Evolutionary conservation across 2,888 invertebrate species (phyloP), one percentile per base, ranked within the genome.

Genomic region (Linnaemya vulpina): DNA sequence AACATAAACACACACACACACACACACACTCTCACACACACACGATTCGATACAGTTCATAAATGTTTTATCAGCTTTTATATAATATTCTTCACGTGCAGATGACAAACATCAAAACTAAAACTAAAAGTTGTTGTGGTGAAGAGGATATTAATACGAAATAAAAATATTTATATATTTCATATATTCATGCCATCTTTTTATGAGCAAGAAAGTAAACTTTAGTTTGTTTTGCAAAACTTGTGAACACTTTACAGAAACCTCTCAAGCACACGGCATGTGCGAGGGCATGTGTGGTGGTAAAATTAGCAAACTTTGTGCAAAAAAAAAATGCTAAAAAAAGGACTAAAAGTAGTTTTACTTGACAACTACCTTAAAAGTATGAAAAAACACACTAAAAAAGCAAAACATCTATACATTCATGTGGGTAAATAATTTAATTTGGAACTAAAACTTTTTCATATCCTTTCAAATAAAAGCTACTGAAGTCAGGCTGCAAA

Each of bases 31-130:
- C 1, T 8, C 40, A 13, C 11, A 3, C 46, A 46, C 15, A 10
- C n/a, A 46, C 46, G 5, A 46, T 46, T 15, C 46, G 46, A 15
- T 15, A 46, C n/a, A 46, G 46, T 15, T 46, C 15, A 46, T 46
- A 46, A n/a, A 46, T 46, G n/a, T 46, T 46, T 15, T 46, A 15
- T 46, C 46, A 46, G 15, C 46, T 46, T 46, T 46, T n/a, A 46
- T 46, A 46, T 46, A n/a, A 46, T n/a, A 46, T 46, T 46, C n/a
- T 46, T 46, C 46, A 46, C 46, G 46, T 46, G 46, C n/a, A 15
- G 3, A 15, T 15, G 46, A 46, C n/a, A 46, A 46, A 46, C n/a
- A 11, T n/a, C 3, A 46, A 46, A 46, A 46, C 30, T 3, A 3
- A 30, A 15, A 46, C 46, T 46, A 46, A 4, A 46, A 46, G 46